Conservation (phyloP, 2,113 vertebrate genomes). For the Neodontobutis hainanensis region DNA sequence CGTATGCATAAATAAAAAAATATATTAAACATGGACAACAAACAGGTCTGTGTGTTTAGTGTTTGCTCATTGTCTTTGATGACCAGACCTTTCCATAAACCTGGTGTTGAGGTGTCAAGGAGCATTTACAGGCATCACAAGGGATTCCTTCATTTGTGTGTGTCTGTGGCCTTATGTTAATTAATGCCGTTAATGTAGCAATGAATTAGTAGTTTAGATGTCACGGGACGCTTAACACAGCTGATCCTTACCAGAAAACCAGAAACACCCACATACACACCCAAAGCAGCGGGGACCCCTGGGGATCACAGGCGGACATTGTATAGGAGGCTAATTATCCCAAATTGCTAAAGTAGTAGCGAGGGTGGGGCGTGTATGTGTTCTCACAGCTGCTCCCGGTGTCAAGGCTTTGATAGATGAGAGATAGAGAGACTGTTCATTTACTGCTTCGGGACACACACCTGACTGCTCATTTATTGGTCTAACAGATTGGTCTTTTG, state of each 20-base stretch:
- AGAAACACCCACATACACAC: constrained; percentile 27
- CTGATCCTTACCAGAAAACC: constrained; percentile 77
- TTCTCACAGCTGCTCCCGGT: constrained; percentile 76
- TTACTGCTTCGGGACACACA: constrained; percentile 69
- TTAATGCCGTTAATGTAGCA: constrained; percentile 83
- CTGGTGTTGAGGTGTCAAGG: constrained; percentile 41
- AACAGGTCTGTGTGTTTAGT: not conserved
- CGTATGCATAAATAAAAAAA: no score
- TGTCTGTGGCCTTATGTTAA: constrained; percentile 76
- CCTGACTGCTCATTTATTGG: constrained; percentile 77
- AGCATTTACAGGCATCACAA: constrained; percentile 64
- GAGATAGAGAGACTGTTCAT: constrained; percentile 78
- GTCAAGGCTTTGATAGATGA: constrained; percentile 79
- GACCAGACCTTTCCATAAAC: constrained; percentile 1
- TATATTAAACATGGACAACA: not conserved
- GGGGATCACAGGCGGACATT: constrained; percentile 75
- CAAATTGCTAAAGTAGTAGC: constrained; percentile 77
- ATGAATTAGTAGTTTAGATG: constrained; percentile 85
- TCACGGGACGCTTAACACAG: constrained; percentile 83
- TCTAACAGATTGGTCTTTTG: constrained; percentile 80
- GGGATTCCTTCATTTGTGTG: constrained; percentile 52
- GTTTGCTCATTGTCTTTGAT: not conserved
- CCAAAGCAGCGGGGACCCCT: constrained; percentile 55
- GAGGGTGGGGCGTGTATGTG: constrained; percentile 39
- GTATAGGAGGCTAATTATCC: constrained; percentile 79